A percentile compares a stretch with the other conserved stretches of the same genome.
phyloP scores from a whole-genome alignment of 2,888 invertebrate genomes.

The Platerodrilus igneus region DNA sequence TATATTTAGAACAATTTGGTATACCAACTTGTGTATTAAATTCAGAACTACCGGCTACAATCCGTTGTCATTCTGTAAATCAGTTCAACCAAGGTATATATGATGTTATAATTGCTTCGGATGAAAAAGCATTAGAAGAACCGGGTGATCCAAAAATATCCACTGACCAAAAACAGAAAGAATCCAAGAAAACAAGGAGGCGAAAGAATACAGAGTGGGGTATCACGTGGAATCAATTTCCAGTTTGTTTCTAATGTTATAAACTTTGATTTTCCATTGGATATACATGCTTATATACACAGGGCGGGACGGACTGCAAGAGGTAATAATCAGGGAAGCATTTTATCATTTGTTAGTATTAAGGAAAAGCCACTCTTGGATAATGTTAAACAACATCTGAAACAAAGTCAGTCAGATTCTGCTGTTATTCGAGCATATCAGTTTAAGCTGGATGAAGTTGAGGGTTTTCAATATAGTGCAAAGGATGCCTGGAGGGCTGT shows the following conservation, averaged over 20 bases:
- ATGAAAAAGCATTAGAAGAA: conserved; percentile 81
- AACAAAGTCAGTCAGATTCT: conserved; percentile 60
- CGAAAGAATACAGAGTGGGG: conserved; percentile 89
- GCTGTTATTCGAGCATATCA: conserved; percentile 75
- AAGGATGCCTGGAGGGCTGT: conserved; percentile 94
- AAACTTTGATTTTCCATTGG: conserved; percentile 96
- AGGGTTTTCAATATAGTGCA: conserved; percentile 91
- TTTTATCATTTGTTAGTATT: conserved; percentile 82
- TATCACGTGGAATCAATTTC: conserved; percentile 96
- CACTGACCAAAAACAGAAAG: conserved; percentile 37
- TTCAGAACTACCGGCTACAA: conserved; percentile 90
- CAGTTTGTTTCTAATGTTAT: conserved; percentile 96
- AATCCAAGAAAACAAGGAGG: conserved; percentile 49
- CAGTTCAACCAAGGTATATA: conserved; percentile 94
- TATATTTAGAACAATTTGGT: conserved; percentile 95
- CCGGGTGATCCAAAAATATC: conserved; percentile 51
- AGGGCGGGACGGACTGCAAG: conserved; percentile 90
- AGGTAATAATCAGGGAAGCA: conserved; percentile 81
- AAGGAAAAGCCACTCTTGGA: conserved; percentile 70
- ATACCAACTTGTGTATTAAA: conserved; percentile 91
- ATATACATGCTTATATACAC: conserved; percentile 89
- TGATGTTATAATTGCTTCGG: conserved; percentile 94
- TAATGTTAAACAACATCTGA: conserved; percentile 70
- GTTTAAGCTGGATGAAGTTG: conserved; percentile 92
- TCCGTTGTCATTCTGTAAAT: conserved; percentile 87